Evolutionary conservation across 2,113 vertebrate genomes (phyloP).

Genomic region (Periophthalmodon schlosseri): DNA sequence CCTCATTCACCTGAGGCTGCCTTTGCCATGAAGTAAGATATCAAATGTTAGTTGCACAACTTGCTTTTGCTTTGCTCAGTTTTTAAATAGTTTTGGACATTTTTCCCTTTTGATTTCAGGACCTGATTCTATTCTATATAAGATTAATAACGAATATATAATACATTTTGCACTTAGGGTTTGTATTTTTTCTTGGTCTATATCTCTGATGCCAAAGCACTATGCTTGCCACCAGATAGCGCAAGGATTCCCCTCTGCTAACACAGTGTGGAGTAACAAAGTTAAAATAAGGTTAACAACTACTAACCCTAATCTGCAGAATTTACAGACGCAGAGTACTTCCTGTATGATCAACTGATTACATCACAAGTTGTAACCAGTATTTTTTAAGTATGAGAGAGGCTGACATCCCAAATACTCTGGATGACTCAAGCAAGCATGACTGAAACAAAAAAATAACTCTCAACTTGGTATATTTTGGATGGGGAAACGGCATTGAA

Average conservation of each 20-base stretch:
- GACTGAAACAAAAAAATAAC: not conserved
- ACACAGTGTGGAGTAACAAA: not conserved
- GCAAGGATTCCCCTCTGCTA: no score
- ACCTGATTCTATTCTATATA: no score
- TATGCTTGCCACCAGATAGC: no score
- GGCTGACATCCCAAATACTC: not conserved
- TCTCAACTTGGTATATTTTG: not conserved
- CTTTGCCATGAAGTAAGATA: slow-evolving; percentile 18
- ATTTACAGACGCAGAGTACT: not conserved
- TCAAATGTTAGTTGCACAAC: slow-evolving; percentile 44
- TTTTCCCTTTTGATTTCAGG: no score
- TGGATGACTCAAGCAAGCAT: not conserved
- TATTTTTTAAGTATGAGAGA: not conserved
- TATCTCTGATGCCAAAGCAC: no score
- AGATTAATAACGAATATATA: no score
- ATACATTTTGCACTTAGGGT: no score
- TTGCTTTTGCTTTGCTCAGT: not conserved
- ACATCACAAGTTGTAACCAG: not conserved
- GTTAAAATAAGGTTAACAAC: not conserved
- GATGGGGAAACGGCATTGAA: no score
- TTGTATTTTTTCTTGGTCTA: no score
- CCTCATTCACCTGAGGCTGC: slow-evolving; percentile 64
- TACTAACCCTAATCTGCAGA: no score
- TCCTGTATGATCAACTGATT: no score
- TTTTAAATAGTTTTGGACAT: no score